A percentile compares a stretch with the other conserved stretches of the same genome.
phyloP scores from a whole-genome alignment of 2,113 vertebrate genomes.

The Xyrauchen texanus region DNA sequence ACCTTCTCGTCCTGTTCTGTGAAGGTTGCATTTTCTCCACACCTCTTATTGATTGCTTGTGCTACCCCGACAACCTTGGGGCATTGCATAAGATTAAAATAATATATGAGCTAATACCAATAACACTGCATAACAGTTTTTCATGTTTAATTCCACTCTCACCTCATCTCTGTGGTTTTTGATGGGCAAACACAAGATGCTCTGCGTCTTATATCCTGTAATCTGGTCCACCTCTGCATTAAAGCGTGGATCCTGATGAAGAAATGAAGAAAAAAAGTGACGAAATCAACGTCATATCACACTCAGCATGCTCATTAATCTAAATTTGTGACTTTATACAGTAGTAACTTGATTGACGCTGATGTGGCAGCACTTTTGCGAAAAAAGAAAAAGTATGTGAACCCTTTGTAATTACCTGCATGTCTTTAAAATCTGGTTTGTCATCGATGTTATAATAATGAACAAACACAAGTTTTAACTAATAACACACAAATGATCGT shows the following conservation, averaged over 20 bases:
- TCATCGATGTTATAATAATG: too few relatives aligned
- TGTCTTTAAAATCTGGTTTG: too few relatives aligned
- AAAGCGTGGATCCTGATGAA: conserved; percentile 88
- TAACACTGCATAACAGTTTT: neutral
- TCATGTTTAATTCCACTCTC: conserved; percentile 51
- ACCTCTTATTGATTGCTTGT: conserved; percentile 97
- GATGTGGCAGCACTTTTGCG: too few relatives aligned
- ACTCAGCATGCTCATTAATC: too few relatives aligned
- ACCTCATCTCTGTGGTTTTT: conserved; percentile 97
- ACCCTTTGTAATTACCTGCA: too few relatives aligned
- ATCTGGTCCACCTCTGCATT: conserved; percentile 97
- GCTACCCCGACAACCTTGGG: conserved; percentile 94
- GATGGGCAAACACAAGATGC: conserved; percentile 97
- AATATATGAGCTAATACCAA: too few relatives aligned
- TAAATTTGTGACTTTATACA: too few relatives aligned
- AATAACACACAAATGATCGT: too few relatives aligned
- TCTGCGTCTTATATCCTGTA: conserved; percentile 97
- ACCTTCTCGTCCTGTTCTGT: conserved; percentile 98
- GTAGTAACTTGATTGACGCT: too few relatives aligned
- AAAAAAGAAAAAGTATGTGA: too few relatives aligned
- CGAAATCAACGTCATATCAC: too few relatives aligned
- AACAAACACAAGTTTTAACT: too few relatives aligned
- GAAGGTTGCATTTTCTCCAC: conserved; percentile 85
- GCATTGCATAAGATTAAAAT: conserved; percentile 26
- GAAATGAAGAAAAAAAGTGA: conserved; percentile 8